These are phyloP conservation scores for Sceliomorpha sp. DNA, from an alignment of 2,888 invertebrate genomes.

Conservation along the genomic window DNA sequence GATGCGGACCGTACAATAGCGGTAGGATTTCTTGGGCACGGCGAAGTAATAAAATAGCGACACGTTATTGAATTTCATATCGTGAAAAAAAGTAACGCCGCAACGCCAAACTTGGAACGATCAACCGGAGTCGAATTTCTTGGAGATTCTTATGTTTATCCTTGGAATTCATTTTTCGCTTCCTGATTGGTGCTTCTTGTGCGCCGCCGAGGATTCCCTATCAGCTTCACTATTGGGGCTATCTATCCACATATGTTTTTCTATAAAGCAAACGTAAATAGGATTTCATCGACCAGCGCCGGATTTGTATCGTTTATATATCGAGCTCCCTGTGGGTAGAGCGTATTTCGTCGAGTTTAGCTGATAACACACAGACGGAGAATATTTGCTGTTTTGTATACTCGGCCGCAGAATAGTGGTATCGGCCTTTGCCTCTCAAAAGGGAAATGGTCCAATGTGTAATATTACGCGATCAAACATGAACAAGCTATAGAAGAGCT, in stretches of 20 bases:
- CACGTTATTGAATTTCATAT: too few relatives aligned
- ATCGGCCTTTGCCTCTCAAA: slow-evolving; percentile 30
- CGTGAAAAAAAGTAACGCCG: neutral
- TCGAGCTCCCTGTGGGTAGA: slow-evolving; percentile 2
- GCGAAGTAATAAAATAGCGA: too few relatives aligned
- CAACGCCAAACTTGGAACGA: slow-evolving; percentile 1
- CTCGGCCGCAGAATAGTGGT: slow-evolving; percentile 12
- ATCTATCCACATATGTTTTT: slow-evolving; percentile 8
- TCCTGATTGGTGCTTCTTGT: neutral
- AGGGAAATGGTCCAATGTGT: slow-evolving; percentile 36
- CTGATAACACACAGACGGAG: slow-evolving; percentile 18
- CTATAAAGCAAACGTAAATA: slow-evolving; percentile 28
- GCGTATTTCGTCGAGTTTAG: slow-evolving; percentile 24
- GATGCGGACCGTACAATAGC: too few relatives aligned
- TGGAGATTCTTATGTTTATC: slow-evolving; percentile 6
- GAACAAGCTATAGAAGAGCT: slow-evolving; percentile 51
- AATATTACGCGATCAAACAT: slow-evolving; percentile 52
- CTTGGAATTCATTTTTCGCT: slow-evolving; percentile 18
- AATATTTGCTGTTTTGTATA: slow-evolving; percentile 8
- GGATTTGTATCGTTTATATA: slow-evolving; percentile 11
- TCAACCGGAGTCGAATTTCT: slow-evolving; percentile 30
- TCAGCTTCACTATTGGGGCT: neutral
- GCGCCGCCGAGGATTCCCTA: neutral
- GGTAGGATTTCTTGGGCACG: too few relatives aligned
- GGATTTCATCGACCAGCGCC: slow-evolving; percentile 27